A percentile compares a stretch with the other conserved stretches of the same genome.
Conservation (phyloP, 1,140 invertebrate species). For the Reticulitermes speratus region DNA sequence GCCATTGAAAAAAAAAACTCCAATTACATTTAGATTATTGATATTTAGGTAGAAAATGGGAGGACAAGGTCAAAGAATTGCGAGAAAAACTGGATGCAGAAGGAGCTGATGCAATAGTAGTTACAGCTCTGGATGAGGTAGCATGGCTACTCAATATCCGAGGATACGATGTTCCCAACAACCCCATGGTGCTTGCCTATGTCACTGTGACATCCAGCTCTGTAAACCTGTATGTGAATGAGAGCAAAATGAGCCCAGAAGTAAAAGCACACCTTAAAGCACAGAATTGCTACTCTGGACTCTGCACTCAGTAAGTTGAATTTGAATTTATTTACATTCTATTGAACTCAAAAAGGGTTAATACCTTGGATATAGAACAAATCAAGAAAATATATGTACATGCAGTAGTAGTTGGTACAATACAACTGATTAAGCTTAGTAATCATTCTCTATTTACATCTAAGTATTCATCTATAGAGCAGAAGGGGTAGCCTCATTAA, state of each 20-base stretch:
- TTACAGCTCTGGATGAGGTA: slow-evolving; percentile 89
- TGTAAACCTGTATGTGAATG: slow-evolving; percentile 62
- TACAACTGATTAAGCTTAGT: too few relatives aligned
- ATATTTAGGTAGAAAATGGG: slow-evolving; percentile 63
- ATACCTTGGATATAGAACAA: too few relatives aligned
- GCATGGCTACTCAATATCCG: slow-evolving; percentile 96
- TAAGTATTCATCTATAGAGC: too few relatives aligned
- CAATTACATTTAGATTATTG: slow-evolving; percentile 40
- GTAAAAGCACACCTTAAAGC: slow-evolving; percentile 57
- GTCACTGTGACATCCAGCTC: slow-evolving; percentile 65
- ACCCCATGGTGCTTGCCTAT: slow-evolving; percentile 81
- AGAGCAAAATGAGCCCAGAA: slow-evolving; percentile 56
- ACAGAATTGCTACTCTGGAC: slow-evolving; percentile 52
- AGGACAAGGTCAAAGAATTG: slow-evolving; percentile 68
- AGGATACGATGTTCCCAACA: slow-evolving; percentile 84
- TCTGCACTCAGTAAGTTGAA: slow-evolving; percentile 23
- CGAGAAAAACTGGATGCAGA: slow-evolving; percentile 63
- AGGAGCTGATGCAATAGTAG: slow-evolving; percentile 73
- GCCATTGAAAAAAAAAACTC: too few relatives aligned
- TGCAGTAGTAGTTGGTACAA: too few relatives aligned
- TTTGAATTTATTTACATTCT: background rate
- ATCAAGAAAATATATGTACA: too few relatives aligned
- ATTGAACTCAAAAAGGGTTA: background rate
- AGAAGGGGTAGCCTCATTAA: too few relatives aligned
- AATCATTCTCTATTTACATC: too few relatives aligned